Percentiles rank a stretch among this genome's conserved stretches.
phyloP scores from a whole-genome alignment of 2,888 invertebrate species.

The Phytoseiulus persimilis region DNA sequence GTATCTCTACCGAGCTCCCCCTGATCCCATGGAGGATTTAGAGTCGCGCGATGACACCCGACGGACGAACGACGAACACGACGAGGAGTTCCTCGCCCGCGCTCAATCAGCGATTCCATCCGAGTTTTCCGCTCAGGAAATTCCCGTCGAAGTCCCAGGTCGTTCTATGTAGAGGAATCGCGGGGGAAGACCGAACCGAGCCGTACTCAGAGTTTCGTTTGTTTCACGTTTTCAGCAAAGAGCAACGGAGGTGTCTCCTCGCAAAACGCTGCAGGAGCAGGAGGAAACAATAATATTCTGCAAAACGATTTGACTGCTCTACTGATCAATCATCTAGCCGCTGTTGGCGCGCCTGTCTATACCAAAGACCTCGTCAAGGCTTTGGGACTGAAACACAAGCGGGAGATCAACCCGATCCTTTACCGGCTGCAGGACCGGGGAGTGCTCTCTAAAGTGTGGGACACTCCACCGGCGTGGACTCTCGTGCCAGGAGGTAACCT shows the following conservation, averaged over 20 bases:
- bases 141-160: background rate
- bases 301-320: conserved; percentile 34
- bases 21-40: background rate
- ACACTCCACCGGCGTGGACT: conserved; percentile 43
- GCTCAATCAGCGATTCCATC: background rate
- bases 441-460: conserved; percentile 42
- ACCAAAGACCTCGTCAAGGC: conserved; percentile 46
- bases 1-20: background rate
- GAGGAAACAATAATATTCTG: conserved; percentile 37
- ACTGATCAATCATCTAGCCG: conserved; percentile 33
- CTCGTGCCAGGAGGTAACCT: conserved; percentile 36
- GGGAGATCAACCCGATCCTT: conserved; percentile 47
- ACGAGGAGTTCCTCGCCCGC: background rate
- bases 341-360: conserved; percentile 29
- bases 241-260: conserved; percentile 33
- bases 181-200: background rate
- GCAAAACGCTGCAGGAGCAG: conserved; percentile 28
- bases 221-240: background rate
- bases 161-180: background rate
- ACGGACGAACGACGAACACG: background rate
- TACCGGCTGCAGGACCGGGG: conserved; percentile 45
- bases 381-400: conserved; percentile 45
- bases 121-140: background rate
- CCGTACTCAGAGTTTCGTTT: background rate
- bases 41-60: background rate